Percentiles rank a stretch among this genome's conserved stretches.
phyloP scores from a whole-genome alignment of 2,113 vertebrate genomes.

The Hystrix cristata region DNA sequence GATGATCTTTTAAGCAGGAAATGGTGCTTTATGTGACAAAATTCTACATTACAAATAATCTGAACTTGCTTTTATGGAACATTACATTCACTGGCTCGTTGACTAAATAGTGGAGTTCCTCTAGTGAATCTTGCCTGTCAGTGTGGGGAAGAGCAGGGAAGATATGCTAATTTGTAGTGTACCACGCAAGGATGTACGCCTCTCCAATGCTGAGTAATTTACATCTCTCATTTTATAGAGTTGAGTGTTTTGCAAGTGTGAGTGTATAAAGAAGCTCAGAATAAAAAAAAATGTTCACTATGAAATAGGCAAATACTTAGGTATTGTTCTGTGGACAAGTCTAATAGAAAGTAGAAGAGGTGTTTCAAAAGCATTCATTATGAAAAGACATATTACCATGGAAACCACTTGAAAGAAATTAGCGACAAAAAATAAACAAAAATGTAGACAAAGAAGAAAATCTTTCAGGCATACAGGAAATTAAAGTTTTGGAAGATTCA shows the following conservation, averaged over 20 bases:
- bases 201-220: neutral
- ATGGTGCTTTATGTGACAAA: neutral
- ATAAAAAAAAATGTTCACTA: neutral
- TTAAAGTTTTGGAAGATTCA: constrained; percentile 34
- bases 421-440: neutral
- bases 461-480: neutral
- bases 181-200: neutral
- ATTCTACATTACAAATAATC: neutral
- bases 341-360: neutral
- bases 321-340: constrained; percentile 11
- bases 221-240: neutral
- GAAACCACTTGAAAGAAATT: constrained; percentile 57
- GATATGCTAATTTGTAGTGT: neutral
- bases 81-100: constrained; percentile 2
- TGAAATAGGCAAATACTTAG: constrained; percentile 25
- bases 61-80: neutral
- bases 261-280: neutral
- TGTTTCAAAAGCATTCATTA: constrained; percentile 46
- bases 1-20: neutral
- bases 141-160: neutral
- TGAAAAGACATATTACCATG: constrained; percentile 5
- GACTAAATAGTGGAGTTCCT: neutral
- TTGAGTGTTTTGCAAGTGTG: neutral
- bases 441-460: neutral
- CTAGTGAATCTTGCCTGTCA: neutral